Base-by-base conservation (phyloP, 2,888 invertebrate genomes). In the Mesoligia furuncula region DNA sequence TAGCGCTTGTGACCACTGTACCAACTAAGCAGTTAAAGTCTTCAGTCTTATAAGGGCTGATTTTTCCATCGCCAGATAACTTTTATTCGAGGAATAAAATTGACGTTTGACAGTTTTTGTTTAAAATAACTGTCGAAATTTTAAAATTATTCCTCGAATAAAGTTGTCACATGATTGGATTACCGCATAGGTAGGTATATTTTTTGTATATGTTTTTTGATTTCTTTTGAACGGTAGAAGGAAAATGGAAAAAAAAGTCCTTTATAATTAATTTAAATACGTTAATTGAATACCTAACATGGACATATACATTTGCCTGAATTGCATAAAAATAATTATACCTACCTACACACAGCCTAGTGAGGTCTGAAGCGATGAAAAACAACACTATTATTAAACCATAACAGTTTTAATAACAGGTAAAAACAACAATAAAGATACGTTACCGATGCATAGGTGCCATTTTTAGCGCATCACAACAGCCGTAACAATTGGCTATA, bases 381-480 rank as follows among this genome's bases (percentile, higher is more conserved):
- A 27, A 77, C n/a, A 83, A 54, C 27, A 54, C 67, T 48, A 64
- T 64, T 59, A 72, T 17, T 68, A 66, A 61, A 59, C 27, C 61
- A 70, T 68, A 17, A 71, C 39, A 61, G 45, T 69, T 51, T 64
- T 67, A 69, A 65, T 51, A 79, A 71, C 65, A 45, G 11, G 3
- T 48, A 54, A 48, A 74, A 85, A 73, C 42, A 57, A 72, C 27
- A 36, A 31, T 59, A 59, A 65, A 68, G 6, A n/a, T 24, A 65
- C 36, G 15, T 67, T 62, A 42, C n/a, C 4, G 39, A 61, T 42
- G 27, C 54, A 13, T 4, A 71, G 27, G 72, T 74, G 72, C n/a
- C 17, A 73, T 48, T 83, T 73, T 79, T 79, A 73, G 51, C 66
- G 78, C 62, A 45, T 68, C 67, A 73, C 66, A 67, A 61, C 48